Evolutionary conservation across 2,113 vertebrate genomes (phyloP).

Genomic region (Tylochromis polylepis): DNA sequence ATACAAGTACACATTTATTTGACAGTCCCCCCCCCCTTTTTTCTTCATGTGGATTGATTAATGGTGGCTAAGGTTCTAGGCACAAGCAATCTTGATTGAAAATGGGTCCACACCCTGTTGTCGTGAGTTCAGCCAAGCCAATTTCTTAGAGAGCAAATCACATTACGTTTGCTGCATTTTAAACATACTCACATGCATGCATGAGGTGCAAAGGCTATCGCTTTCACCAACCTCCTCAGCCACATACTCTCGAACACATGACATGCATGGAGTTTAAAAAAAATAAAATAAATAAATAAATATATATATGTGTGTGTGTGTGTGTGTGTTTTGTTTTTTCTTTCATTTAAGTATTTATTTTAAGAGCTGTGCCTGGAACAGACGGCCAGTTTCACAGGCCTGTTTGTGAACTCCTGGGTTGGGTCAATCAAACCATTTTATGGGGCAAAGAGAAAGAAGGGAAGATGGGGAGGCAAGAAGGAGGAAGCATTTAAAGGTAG

Average conservation of each 20-base stretch:
- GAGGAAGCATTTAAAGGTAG: not conserved
- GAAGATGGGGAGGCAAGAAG: not conserved
- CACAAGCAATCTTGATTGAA: slow-evolving; percentile 34
- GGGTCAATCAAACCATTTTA: slow-evolving; percentile 55
- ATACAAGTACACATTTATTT: slow-evolving; percentile 14
- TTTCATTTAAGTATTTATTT: not conserved
- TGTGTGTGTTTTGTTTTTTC: not conserved
- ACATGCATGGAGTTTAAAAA: not conserved
- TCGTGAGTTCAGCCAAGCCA: slow-evolving; percentile 38
- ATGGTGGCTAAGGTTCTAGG: slow-evolving; percentile 9
- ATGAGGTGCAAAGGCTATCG: slow-evolving; percentile 17
- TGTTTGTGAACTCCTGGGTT: slow-evolving; percentile 49
- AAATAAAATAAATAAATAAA: not conserved
- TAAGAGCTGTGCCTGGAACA: slow-evolving; percentile 32
- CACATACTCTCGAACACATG: not conserved
- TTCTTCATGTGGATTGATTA: slow-evolving; percentile 32
- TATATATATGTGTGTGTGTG: not conserved
- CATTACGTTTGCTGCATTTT: slow-evolving; percentile 45
- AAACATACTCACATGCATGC: slow-evolving; percentile 29
- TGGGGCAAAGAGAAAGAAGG: not conserved
- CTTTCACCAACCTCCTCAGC: not conserved
- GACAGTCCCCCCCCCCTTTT: not conserved
- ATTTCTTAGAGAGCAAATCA: slow-evolving; percentile 40
- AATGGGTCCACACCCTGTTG: slow-evolving; percentile 8
- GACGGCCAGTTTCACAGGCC: slow-evolving; percentile 52